phyloP scores from a whole-genome alignment of 2,113 vertebrate genomes.

The Seriola rivoliana region DNA sequence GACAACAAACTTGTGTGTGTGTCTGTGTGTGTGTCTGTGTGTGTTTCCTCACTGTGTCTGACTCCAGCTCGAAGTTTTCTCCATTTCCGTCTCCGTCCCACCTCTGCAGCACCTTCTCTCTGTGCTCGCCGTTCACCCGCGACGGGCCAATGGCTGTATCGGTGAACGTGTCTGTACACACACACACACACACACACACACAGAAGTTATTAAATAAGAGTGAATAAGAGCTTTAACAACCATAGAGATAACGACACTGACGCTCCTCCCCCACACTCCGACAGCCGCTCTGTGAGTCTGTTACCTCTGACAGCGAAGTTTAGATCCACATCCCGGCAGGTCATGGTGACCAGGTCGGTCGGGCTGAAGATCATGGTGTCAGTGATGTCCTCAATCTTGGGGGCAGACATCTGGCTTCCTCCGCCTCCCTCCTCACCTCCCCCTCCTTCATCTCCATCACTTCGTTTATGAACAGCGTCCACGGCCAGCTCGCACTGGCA shows the following conservation, averaged over 20 bases:
- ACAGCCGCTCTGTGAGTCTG: background rate
- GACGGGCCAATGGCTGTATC: slow-evolving; percentile 87
- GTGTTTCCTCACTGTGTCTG: slow-evolving; percentile 82
- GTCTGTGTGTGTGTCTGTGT: background rate
- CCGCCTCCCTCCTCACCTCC: slow-evolving; percentile 65
- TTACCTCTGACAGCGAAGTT: slow-evolving; percentile 90
- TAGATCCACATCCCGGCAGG: slow-evolving; percentile 90
- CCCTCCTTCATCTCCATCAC: slow-evolving; percentile 81
- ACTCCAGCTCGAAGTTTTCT: slow-evolving; percentile 89
- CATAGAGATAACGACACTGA: background rate
- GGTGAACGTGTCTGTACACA: slow-evolving; percentile 87
- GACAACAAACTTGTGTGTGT: background rate
- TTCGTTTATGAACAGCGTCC: slow-evolving; percentile 88
- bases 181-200: slow-evolving; percentile 13
- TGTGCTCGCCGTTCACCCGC: slow-evolving; percentile 90
- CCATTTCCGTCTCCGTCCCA: slow-evolving; percentile 91
- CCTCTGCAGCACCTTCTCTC: slow-evolving; percentile 89
- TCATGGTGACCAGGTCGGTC: slow-evolving; percentile 89
- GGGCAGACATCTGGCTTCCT: slow-evolving; percentile 62
- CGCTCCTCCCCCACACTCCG: background rate
- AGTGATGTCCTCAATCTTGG: slow-evolving; percentile 90
- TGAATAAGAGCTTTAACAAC: too few relatives aligned
- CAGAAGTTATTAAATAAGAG: too few relatives aligned
- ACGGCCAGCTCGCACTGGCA: slow-evolving; percentile 90
- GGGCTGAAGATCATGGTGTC: slow-evolving; percentile 93